phyloP scores from a whole-genome alignment of 2,797 vertebrate genomes.

The Semaprochilodus insignis region DNA sequence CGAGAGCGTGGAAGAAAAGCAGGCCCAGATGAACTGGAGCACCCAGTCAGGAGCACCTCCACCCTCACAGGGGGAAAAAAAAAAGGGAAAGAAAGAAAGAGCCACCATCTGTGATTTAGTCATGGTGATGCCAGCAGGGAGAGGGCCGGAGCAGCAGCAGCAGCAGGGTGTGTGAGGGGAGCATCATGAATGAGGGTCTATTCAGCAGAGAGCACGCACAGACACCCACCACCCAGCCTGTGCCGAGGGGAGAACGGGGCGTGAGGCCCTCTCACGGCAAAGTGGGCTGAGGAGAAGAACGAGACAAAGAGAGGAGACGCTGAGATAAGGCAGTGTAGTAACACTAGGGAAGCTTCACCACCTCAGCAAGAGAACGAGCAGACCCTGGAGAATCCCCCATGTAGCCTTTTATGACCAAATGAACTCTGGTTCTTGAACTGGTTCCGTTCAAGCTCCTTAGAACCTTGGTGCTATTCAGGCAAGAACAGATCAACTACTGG shows the following conservation, averaged over 20 bases:
- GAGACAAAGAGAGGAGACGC: background rate
- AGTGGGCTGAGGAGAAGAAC: background rate
- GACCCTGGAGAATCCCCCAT: background rate
- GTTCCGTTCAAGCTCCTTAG: too few relatives aligned
- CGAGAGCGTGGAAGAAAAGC: constrained; percentile 63
- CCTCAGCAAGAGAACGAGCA: background rate
- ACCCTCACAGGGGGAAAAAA: constrained; percentile 74
- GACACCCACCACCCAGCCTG: background rate
- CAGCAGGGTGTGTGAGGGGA: constrained; percentile 18
- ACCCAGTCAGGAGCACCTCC: constrained; percentile 75
- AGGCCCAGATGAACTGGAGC: constrained; percentile 61
- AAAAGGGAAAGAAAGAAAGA: constrained; percentile 70
- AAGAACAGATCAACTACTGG: too few relatives aligned
- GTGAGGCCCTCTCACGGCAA: background rate
- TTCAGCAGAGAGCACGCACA: constrained; percentile 43
- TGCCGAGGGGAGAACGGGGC: constrained; percentile 1
- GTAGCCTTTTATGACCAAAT: too few relatives aligned
- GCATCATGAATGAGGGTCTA: constrained; percentile 56
- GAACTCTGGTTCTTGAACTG: too few relatives aligned
- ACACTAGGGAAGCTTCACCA: background rate
- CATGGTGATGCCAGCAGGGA: constrained; percentile 84
- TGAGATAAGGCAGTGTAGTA: background rate
- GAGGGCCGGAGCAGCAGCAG: constrained; percentile 64
- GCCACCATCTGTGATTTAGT: constrained; percentile 85
- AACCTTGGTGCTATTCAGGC: too few relatives aligned